These are phyloP conservation scores for Drosophila carrolli DNA, from an alignment of 1,140 invertebrate species.

Conservation along the genomic window DNA sequence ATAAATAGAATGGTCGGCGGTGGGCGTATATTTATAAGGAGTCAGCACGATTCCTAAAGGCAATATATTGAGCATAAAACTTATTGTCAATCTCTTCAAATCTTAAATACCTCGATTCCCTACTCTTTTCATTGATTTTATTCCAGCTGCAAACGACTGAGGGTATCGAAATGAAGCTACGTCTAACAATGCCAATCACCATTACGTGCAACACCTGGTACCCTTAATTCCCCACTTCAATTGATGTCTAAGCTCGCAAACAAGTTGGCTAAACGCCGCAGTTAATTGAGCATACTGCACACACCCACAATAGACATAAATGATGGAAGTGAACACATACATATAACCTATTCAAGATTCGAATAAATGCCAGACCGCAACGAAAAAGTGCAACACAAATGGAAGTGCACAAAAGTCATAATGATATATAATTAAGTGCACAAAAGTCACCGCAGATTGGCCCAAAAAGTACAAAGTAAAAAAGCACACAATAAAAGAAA, in stretches of 20 bases:
- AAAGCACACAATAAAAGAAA: background rate
- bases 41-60: too few species aligned
- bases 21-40: too few species aligned
- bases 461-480: slow-evolving; percentile 19
- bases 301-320: slow-evolving; percentile 26
- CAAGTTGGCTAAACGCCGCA: slow-evolving; percentile 31
- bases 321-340: background rate
- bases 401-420: slow-evolving; percentile 51
- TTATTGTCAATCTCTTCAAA: too few species aligned
- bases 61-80: too few species aligned
- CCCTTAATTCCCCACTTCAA: slow-evolving; percentile 11
- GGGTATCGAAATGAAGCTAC: background rate
- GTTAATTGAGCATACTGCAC: slow-evolving; percentile 36
- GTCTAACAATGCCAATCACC: background rate
- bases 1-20: slow-evolving; percentile 1
- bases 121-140: background rate
- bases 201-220: slow-evolving; percentile 23
- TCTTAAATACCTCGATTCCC: too few species aligned
- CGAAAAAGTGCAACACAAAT: slow-evolving; percentile 30
- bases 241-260: slow-evolving; percentile 7
- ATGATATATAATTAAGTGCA: slow-evolving; percentile 60
- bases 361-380: slow-evolving; percentile 33
- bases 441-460: slow-evolving; percentile 51
- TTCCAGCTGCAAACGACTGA: background rate
- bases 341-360: slow-evolving; percentile 10